Evolutionary conservation across 2,113 vertebrate genomes (phyloP), one percentile per base, ranked within the genome.

Genomic region (Equus quagga): DNA sequence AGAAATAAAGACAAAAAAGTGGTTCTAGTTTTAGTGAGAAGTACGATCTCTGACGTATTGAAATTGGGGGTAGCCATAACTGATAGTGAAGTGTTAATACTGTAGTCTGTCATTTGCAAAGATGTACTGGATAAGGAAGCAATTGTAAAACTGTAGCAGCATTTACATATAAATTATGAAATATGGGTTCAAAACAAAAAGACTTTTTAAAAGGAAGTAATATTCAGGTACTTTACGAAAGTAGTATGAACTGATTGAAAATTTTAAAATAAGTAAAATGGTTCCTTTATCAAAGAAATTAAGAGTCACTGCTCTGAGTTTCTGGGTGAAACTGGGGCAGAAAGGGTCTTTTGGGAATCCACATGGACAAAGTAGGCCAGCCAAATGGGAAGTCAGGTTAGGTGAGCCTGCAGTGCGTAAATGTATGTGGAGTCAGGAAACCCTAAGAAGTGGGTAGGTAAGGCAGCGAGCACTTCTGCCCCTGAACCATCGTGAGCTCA

Each of bases 161-260:
- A 70, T 84, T 82, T 69, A 28, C 19, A 41, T 12, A 41, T 33
- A 58, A 78, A 80, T 44, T 51, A 41, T 62, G 46, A 84, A 49
- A 87, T 83, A 49, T 51, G n/a, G 89, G 89, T 60, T 93, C 19
- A 58, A 86, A 41, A 65, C 12, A 78, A 86, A 94, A 80, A 60
- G 7, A 23, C 51, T 88, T 67, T 19, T 44, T 67, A 51, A 72
- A 78, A 5, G 13, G 75, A 87, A 81, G 49, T 46, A 18, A 3
- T 31, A 19, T 69, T 76, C 31, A 76, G 31, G 6, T 69, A 62
- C 51, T 69, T 88, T 62, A 31, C 9, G 64, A 76, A 64, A 86
- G 15, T n/a, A 26, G 65, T n/a, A 41, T 76, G 14, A 69, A 44
- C 31, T 44, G 24, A 51, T 23, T 92, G 5, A 8, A 60, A 60